Evolutionary conservation across 1,140 invertebrate species (phyloP).

Genomic region (Varroa destructor): DNA sequence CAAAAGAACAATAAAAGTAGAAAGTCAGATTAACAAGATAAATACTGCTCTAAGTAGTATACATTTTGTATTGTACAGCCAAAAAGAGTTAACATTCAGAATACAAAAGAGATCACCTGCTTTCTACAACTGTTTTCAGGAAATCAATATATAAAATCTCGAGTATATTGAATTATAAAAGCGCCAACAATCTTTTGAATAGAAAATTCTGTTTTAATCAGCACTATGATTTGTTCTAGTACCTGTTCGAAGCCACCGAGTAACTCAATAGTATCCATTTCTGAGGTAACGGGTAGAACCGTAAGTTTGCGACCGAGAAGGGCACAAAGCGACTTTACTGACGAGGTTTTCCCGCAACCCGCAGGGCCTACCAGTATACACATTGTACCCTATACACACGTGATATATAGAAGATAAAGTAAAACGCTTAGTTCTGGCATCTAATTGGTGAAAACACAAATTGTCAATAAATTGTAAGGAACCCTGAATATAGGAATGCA

Average conservation of each 20-base stretch:
- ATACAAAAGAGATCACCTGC: background rate
- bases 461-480: no score
- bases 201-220: no score
- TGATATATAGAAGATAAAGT: background rate
- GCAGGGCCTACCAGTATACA: slow-evolving; percentile 52
- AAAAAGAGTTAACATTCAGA: background rate
- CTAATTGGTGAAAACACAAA: background rate
- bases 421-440: background rate
- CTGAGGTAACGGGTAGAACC: slow-evolving; percentile 69
- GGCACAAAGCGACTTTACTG: slow-evolving; percentile 60
- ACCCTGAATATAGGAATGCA: slow-evolving; percentile 1
- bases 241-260: slow-evolving; percentile 93
- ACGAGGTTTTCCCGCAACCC: slow-evolving; percentile 64
- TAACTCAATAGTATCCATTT: slow-evolving; percentile 88
- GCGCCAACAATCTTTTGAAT: no score
- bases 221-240: slow-evolving; percentile 36
- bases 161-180: background rate
- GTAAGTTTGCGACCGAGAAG: slow-evolving; percentile 58
- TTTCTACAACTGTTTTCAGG: background rate
- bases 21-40: no score
- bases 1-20: background rate
- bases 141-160: background rate
- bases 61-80: no score
- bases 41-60: no score
- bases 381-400: background rate